Conservation (phyloP, 2,888 invertebrate species). For the Chromoteleia sp. region DNA sequence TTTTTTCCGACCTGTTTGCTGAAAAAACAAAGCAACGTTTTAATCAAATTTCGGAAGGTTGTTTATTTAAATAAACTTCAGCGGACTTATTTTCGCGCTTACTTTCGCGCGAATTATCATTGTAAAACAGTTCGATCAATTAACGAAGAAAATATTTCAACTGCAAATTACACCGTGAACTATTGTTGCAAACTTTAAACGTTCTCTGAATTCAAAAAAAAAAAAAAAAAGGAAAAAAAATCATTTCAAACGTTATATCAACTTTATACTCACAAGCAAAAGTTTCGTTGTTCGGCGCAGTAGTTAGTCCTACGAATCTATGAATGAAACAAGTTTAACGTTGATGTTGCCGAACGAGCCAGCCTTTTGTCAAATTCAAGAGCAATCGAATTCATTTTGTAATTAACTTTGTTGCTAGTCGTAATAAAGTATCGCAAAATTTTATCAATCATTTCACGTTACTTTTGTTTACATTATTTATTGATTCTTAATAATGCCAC, state of each 20-base stretch:
- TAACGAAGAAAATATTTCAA: conserved; percentile 34
- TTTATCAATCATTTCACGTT: too few species aligned
- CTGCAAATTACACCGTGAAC: conserved; percentile 34
- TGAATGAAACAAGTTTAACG: conserved; percentile 52
- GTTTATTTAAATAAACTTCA: too few species aligned
- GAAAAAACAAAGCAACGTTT: too few species aligned
- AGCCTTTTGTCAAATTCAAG: conserved; percentile 38
- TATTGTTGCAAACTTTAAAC: conserved; percentile 40
- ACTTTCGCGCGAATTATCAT: conserved; percentile 1
- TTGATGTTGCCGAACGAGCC: conserved; percentile 44
- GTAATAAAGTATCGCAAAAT: conserved; percentile 11
- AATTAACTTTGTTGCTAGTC: conserved; percentile 31
- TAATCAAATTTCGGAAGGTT: too few species aligned
- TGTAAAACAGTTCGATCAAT: conserved; percentile 23
- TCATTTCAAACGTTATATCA: conserved; percentile 52
- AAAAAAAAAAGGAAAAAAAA: too few species aligned
- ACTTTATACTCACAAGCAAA: conserved; percentile 45
- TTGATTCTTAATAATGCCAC: too few species aligned
- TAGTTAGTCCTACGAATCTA: conserved; percentile 40
- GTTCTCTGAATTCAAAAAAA: too few species aligned
- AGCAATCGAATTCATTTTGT: conserved; percentile 36
- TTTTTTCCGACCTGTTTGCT: neutral
- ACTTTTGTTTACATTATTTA: too few species aligned
- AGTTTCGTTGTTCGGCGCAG: conserved; percentile 39
- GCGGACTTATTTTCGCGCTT: neutral